Evolutionary conservation across 2,888 invertebrate species (phyloP).

Genomic region (Lampropteryx suffumata): DNA sequence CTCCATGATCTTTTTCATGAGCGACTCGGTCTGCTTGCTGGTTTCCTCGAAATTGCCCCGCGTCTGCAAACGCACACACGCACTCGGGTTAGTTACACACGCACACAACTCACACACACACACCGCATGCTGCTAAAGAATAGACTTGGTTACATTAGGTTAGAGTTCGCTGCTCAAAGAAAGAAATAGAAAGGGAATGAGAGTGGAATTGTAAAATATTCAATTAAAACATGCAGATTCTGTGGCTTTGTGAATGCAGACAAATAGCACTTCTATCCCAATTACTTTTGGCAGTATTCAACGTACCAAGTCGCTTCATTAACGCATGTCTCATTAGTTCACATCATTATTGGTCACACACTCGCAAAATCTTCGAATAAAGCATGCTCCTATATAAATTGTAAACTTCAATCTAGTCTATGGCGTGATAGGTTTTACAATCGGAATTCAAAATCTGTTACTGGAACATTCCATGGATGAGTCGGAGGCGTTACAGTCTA

Average conservation of each 20-base stretch:
- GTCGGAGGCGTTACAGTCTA: not conserved
- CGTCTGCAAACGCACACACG: slow-evolving; percentile 83
- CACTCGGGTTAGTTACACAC: slow-evolving; percentile 28
- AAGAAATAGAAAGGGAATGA: too few species aligned
- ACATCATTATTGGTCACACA: not conserved
- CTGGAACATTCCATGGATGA: slow-evolving; percentile 11
- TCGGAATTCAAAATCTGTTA: slow-evolving; percentile 3
- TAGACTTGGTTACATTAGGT: not conserved
- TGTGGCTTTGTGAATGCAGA: too few species aligned
- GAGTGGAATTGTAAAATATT: too few species aligned
- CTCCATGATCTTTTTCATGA: slow-evolving; percentile 99
- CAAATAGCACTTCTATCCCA: too few species aligned
- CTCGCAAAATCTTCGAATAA: slow-evolving; percentile 8
- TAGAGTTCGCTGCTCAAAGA: too few species aligned
- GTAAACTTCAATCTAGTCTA: not conserved
- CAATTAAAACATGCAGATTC: too few species aligned
- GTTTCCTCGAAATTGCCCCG: slow-evolving; percentile 96
- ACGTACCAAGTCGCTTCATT: slow-evolving; percentile 1
- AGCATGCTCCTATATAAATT: slow-evolving; percentile 16
- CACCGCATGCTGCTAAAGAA: slow-evolving; percentile 1
- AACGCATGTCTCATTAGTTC: slow-evolving; percentile 1
- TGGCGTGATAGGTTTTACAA: not conserved
- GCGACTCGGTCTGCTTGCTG: slow-evolving; percentile 93
- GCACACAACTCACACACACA: slow-evolving; percentile 5
- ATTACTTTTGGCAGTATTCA: too few species aligned